Evolutionary conservation across 1,140 invertebrate species (phyloP).

Genomic region (Maconellicoccus hirsutus): DNA sequence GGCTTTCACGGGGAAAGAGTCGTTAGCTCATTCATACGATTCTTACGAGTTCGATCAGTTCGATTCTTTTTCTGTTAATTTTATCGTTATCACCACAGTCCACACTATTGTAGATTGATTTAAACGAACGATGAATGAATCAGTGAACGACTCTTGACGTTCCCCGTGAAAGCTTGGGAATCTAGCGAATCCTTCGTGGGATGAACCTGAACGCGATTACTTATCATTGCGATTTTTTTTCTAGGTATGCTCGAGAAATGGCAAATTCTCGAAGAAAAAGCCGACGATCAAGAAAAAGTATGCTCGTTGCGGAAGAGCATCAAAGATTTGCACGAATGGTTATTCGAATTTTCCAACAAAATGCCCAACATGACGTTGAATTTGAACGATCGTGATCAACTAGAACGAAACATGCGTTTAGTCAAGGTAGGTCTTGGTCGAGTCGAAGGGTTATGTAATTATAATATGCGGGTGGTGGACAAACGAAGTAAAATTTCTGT

Average conservation of each 20-base stretch:
- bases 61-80: too few species aligned
- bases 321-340: conserved; percentile 34
- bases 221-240: conserved; percentile 31
- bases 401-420: conserved; percentile 40
- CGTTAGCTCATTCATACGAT: too few species aligned
- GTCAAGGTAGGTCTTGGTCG: conserved; percentile 42
- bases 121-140: too few species aligned
- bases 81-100: too few species aligned
- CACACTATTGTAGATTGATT: too few species aligned
- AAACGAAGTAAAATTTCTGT: not conserved
- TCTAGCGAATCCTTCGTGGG: too few species aligned
- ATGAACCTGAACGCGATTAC: too few species aligned
- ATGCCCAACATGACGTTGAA: conserved; percentile 28
- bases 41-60: too few species aligned
- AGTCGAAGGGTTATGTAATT: not conserved
- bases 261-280: conserved; percentile 41
- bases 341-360: conserved; percentile 31
- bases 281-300: conserved; percentile 40
- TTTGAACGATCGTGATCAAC: conserved; percentile 32
- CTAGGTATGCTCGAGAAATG: conserved; percentile 45
- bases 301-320: conserved; percentile 39
- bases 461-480: not conserved
- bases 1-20: too few species aligned
- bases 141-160: too few species aligned
- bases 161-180: too few species aligned